Evolutionary conservation across 1,140 invertebrate species (phyloP), one percentile per base, ranked within the genome.

Genomic region (Patella vulgata): DNA sequence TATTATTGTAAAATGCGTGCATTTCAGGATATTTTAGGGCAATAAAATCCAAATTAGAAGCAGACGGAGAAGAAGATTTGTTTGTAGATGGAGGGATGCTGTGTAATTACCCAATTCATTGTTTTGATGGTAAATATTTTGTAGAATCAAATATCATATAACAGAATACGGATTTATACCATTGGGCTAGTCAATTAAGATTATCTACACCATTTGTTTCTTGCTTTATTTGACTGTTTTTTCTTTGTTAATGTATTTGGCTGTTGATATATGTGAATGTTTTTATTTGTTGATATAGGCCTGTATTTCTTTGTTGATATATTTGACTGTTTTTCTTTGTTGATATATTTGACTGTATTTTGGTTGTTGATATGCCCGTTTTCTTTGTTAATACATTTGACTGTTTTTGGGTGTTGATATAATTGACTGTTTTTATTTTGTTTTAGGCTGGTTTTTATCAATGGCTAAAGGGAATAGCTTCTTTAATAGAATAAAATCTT

Each of bases 401-500:
- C n/a, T n/a, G n/a, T n/a, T n/a, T n/a, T n/a, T n/a, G n/a, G n/a
- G n/a, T n/a, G n/a, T n/a, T n/a, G n/a, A n/a, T n/a, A n/a, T n/a
- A n/a, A n/a, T n/a, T n/a, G n/a, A n/a, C n/a, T n/a, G n/a, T n/a
- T n/a, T n/a, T n/a, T n/a, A n/a, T n/a, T n/a, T n/a, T n/a, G n/a
- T n/a, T n/a, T n/a, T n/a, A 80, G 78, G 78, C 21, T 80, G 78
- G 78, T 80, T 68, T 68, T 47, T 80, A 23, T 77, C 74, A 1
- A 74, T 80, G 76, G 59, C 71, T 8, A 63, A 53, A 47, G 55
- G 69, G 9, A 74, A 80, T 48, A 70, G 63, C 33, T 77, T 80
- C 46, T 40, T 78, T 12, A 59, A 72, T n/a, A 71, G 40, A 55
- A 46, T 80, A 17, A 71, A 75, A 14, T 74, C 77, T 8, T 31